Evolutionary conservation across 1,140 invertebrate species (phyloP).

Genomic region (Ceratina calcarata): DNA sequence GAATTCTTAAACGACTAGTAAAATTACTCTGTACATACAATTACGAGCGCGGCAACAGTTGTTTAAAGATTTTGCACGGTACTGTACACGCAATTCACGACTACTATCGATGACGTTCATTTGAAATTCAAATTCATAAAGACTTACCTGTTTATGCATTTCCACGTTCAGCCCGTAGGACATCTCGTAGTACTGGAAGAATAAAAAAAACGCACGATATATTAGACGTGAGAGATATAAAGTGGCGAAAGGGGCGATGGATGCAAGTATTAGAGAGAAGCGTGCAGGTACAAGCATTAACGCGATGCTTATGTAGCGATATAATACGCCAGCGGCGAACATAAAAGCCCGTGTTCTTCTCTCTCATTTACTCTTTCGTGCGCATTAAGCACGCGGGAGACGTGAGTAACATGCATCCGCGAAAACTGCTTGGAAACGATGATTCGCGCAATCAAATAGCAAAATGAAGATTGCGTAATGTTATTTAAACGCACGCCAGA

Average conservation of each 20-base stretch:
- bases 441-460: neutral
- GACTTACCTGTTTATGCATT: constrained; percentile 98
- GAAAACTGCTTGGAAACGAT: neutral
- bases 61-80: too few relatives aligned
- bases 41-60: too few relatives aligned
- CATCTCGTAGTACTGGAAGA: constrained; percentile 99
- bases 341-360: neutral
- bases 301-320: constrained; percentile 16
- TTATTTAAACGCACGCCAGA: too few relatives aligned
- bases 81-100: neutral
- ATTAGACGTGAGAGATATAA: constrained; percentile 33
- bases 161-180: constrained; percentile 99
- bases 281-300: constrained; percentile 29
- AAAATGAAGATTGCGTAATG: neutral
- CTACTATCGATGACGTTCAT: constrained; percentile 39
- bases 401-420: neutral
- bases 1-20: too few relatives aligned
- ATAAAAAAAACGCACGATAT: constrained; percentile 48
- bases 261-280: constrained; percentile 7
- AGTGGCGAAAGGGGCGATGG: neutral
- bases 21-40: too few relatives aligned
- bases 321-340: neutral
- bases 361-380: too few relatives aligned
- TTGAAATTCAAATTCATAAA: constrained; percentile 39
- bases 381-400: neutral